Base-by-base conservation (phyloP, 2,888 invertebrate species). In the Pachydiplax longipennis region DNA sequence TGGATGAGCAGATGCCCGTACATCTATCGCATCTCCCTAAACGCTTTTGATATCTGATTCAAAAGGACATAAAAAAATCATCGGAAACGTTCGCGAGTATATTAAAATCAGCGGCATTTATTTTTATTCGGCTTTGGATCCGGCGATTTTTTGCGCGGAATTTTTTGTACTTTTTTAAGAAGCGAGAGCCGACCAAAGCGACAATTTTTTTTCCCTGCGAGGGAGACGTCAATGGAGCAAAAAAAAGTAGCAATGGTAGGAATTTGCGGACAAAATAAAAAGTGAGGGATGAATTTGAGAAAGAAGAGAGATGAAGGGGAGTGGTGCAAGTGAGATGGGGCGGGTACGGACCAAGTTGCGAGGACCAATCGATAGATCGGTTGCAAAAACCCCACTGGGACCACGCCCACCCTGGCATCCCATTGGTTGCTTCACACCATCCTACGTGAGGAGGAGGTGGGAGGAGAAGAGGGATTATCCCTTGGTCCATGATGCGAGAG, bases 351-450 rank as follows among this genome's bases (percentile, higher is more conserved):
- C 53, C 83, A 61, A 87, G 87, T 61, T 12, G 87, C 65, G 61
- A 37, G 35, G 87, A 40, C 87, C 87, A 87, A 87, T 87, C 87
- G 87, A 87, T 87, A 87, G 87, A 87, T 87, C 61, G 87, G 87
- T 87, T 87, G 87, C 87, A 87, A 87, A 87, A 87, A 61, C 61
- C 87, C 87, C 87, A 37, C 87, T 87, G 87, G 87, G 87, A 87
- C 87, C 87, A 87, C 87, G 87, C 87, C 87, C 87, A 87, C 87
- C 35, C 61, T 13, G 61, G 87, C 87, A 37, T 61, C 61, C 87
- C 61, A 87, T 87, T 87, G 87, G 87, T 87, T 37, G 87, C 87
- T 61, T 31, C 53, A 37, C 58, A 22, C 87, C 35, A 58, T 83
- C 58, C 58, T 35, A 61, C 35, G 58, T 31, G 31, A 58, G 83